Conservation (phyloP, 2,797 vertebrate genomes). For the Petrocephalus sullivani region DNA sequence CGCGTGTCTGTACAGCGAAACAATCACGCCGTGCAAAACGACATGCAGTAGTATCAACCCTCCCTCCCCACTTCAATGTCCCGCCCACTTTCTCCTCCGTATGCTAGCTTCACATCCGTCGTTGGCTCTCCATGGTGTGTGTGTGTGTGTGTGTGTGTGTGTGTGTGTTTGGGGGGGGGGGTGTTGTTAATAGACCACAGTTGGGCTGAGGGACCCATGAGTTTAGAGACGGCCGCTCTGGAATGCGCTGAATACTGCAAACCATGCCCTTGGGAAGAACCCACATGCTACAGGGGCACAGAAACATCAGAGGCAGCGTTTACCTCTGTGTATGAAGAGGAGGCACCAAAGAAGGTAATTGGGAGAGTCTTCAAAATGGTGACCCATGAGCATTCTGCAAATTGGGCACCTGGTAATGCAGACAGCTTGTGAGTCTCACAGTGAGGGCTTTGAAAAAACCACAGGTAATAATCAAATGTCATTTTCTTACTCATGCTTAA, state of each 20-base stretch:
- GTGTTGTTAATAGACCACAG: neutral
- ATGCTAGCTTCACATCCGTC: neutral
- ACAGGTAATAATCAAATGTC: neutral
- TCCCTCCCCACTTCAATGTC: conserved; percentile 38
- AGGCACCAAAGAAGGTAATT: conserved; percentile 19
- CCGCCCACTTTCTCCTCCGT: conserved; percentile 21
- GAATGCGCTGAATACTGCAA: conserved; percentile 4
- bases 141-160: too few species aligned
- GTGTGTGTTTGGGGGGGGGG: too few species aligned
- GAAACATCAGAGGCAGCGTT: neutral
- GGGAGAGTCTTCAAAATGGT: conserved; percentile 21
- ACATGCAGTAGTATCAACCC: conserved; percentile 8
- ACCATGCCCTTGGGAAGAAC: conserved; percentile 14
- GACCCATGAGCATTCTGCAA: conserved; percentile 12
- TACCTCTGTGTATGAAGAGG: conserved; percentile 24
- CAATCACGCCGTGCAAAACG: conserved; percentile 18
- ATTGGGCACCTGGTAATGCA: neutral
- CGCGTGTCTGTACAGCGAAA: conserved; percentile 32
- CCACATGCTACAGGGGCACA: neutral
- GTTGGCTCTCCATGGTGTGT: neutral
- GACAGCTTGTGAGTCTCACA: neutral
- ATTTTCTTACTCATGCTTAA: neutral
- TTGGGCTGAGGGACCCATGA: conserved; percentile 17
- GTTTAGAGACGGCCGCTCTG: neutral
- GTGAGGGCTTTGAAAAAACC: neutral